Conservation (phyloP, 2,888 invertebrate genomes). For the Eupithecia subfuscata region DNA sequence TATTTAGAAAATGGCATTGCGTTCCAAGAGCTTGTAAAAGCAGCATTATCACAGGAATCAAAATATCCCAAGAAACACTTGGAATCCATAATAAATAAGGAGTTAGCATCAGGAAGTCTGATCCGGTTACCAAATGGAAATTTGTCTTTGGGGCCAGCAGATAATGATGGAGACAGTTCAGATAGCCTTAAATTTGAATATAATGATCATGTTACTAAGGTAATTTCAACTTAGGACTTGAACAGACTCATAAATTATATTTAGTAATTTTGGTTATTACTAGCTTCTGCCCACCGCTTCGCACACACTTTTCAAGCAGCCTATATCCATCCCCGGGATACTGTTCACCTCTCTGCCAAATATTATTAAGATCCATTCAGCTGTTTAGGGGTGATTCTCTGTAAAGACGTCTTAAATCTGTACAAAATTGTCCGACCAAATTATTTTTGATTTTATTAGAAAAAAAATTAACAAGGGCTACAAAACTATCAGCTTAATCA, state of each 20-base stretch:
- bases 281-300: neutral
- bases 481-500: too few species aligned
- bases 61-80: conserved; percentile 86
- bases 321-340: too few species aligned
- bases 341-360: too few species aligned
- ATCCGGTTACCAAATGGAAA: conserved; percentile 88
- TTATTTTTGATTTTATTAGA: too few species aligned
- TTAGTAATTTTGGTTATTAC: neutral
- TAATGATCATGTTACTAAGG: conserved; percentile 76
- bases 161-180: conserved; percentile 83
- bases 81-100: conserved; percentile 87
- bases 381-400: too few species aligned
- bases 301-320: too few species aligned
- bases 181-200: conserved; percentile 80
- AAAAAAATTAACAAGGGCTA: too few species aligned
- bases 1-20: conserved; percentile 89
- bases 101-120: conserved; percentile 87
- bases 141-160: conserved; percentile 86
- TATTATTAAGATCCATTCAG: too few species aligned
- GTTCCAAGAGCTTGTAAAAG: conserved; percentile 86
- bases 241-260: neutral
- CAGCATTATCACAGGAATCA: conserved; percentile 86
- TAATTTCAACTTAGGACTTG: conserved; percentile 37
- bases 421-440: too few species aligned
- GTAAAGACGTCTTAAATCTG: too few species aligned